Evolutionary conservation across 1,140 invertebrate genomes (phyloP), one percentile per base, ranked within the genome.

Genomic region (Calephelis virginiensis): DNA sequence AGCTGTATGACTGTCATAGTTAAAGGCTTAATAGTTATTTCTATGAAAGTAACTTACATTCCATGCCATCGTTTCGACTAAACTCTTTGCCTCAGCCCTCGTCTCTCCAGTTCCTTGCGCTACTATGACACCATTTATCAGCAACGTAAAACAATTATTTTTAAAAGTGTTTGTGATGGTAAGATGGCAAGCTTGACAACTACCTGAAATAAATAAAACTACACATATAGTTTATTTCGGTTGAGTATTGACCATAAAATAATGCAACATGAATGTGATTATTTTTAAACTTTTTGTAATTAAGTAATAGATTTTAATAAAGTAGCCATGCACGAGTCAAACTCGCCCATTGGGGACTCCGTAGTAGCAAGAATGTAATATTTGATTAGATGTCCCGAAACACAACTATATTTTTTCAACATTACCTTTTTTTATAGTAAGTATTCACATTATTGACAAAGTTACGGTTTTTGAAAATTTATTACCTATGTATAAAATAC

Each of bases 41-140:
- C 48, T 13, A 11, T 50, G 48, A 13, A 12, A 50, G 8, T 14
- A 74, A 76, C 83, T 68, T 76, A 89, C 86, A 75, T 83, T 78
- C 83, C 83, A 89, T 7, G 80, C 81, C 40, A 83, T 65, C 0
- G 11, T 70, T 14, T 81, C 81, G 8, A 76, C 82, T 10, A 70
- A 71, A 59, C 64, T 77, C 61, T 66, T 83, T 0, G 85, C 82
- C 14, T 81, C 76, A n/a, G 61, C 49, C 45, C 81, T 87, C 8
- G 50, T 74, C 0, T 59, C 12, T 0, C 77, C 77, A 0, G 63
- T 63, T 0, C 78, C 81, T 17, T 74, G 64, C 0, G 78, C 85
- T 9, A 89, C 38, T 1, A 86, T 11, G 5, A 67, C 67, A 0
- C 72, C 77, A 38, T 84, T 82, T 0, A 87, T 67, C 0, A 64